Conservation (phyloP, 2,797 vertebrate genomes). For the Phaenicophaeus curvirostris region DNA sequence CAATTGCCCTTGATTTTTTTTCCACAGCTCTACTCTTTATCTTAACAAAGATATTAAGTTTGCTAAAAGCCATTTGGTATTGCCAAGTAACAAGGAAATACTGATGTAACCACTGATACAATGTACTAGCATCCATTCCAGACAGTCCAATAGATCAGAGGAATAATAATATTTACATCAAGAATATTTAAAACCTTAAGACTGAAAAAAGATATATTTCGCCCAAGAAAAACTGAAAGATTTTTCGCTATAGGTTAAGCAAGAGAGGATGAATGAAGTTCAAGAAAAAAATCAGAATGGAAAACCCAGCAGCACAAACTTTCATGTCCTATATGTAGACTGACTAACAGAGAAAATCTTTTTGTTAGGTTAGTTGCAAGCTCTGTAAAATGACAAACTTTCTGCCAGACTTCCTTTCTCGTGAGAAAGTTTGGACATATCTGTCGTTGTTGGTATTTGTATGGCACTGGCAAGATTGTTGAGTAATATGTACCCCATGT, state of each 20-base stretch:
- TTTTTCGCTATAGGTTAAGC: not conserved
- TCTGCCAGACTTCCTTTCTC: not conserved
- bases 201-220: not conserved
- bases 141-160: not conserved
- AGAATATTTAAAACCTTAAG: conserved; percentile 15
- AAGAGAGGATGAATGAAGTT: not conserved
- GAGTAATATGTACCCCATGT: not conserved
- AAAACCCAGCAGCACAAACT: not conserved
- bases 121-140: not conserved
- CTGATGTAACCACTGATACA: not conserved
- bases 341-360: not conserved
- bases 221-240: not conserved
- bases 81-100: not conserved
- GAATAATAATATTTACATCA: conserved; percentile 37
- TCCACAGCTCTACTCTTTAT: not conserved
- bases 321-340: not conserved
- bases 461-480: not conserved
- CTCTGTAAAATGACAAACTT: not conserved
- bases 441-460: not conserved
- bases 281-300: not conserved
- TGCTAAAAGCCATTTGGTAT: not conserved
- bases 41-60: conserved; percentile 41
- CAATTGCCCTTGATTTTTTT: not conserved
- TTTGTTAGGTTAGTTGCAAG: not conserved
- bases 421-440: not conserved